Evolutionary conservation across 2,113 vertebrate genomes (phyloP).

Genomic region (Gorsachius goisagi): DNA sequence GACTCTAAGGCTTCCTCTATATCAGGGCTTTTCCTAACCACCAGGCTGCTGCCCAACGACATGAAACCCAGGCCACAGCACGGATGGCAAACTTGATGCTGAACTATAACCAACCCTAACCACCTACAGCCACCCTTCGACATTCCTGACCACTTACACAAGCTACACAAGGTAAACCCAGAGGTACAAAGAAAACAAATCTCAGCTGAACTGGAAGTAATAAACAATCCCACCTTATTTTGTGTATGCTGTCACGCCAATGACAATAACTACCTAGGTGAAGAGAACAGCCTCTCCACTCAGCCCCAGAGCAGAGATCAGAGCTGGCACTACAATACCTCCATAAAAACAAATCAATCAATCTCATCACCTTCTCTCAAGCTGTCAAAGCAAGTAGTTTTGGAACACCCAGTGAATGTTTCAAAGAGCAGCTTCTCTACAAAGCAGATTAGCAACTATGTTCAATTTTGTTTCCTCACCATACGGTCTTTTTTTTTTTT

Average conservation of each 20-base stretch:
- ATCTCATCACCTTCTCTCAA: background rate
- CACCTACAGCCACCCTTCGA: background rate
- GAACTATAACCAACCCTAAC: background rate
- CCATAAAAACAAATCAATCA: background rate
- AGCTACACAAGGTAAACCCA: background rate
- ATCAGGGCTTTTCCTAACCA: background rate
- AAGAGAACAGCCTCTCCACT: background rate
- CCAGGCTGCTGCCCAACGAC: background rate
- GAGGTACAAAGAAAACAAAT: background rate
- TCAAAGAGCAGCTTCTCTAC: background rate
- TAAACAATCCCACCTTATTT: background rate
- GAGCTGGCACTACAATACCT: too few relatives aligned
- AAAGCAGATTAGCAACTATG: rapidly evolving
- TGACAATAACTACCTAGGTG: too few relatives aligned
- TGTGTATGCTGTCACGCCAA: background rate
- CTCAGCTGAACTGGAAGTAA: background rate
- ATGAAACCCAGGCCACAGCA: background rate
- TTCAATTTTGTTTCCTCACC: background rate
- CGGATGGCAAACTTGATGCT: background rate
- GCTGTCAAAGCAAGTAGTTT: background rate
- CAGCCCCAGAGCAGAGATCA: background rate
- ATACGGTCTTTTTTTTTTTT: background rate
- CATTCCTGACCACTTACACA: background rate
- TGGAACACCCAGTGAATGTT: background rate
- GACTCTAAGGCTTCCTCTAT: background rate